phyloP scores from a whole-genome alignment of 2,113 vertebrate genomes.

The Atrichornis clamosus region DNA sequence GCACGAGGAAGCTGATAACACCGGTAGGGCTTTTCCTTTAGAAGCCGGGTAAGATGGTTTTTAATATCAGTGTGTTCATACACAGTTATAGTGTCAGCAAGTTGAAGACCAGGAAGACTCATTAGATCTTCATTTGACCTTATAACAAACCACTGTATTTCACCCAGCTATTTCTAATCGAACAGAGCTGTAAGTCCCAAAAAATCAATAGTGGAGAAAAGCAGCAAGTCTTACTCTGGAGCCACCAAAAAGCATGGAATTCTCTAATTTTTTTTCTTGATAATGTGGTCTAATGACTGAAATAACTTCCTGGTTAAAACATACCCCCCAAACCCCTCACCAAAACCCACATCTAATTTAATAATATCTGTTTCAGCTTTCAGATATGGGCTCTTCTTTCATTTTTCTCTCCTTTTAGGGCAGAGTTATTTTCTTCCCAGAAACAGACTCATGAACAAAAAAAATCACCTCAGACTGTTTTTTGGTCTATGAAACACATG shows the following conservation, averaged over 20 bases:
- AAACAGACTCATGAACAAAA: background rate
- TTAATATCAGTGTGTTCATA: background rate
- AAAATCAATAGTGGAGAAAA: background rate
- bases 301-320: background rate
- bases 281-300: background rate
- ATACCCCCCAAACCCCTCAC: rapidly evolving
- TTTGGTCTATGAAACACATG: background rate
- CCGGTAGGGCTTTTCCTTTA: background rate
- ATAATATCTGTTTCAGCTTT: background rate
- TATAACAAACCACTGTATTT: background rate
- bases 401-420: background rate
- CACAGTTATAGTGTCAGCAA: background rate
- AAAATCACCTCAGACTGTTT: background rate
- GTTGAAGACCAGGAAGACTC: background rate
- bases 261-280: background rate
- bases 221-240: background rate
- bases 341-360: background rate
- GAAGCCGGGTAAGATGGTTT: background rate
- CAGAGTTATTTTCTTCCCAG: background rate
- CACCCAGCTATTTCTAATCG: background rate
- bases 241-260: background rate
- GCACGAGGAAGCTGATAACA: conserved; percentile 1
- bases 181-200: background rate
- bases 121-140: background rate
- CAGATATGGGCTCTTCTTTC: background rate